phyloP scores from a whole-genome alignment of 2,113 vertebrate species.

The Heliornis fulica region DNA sequence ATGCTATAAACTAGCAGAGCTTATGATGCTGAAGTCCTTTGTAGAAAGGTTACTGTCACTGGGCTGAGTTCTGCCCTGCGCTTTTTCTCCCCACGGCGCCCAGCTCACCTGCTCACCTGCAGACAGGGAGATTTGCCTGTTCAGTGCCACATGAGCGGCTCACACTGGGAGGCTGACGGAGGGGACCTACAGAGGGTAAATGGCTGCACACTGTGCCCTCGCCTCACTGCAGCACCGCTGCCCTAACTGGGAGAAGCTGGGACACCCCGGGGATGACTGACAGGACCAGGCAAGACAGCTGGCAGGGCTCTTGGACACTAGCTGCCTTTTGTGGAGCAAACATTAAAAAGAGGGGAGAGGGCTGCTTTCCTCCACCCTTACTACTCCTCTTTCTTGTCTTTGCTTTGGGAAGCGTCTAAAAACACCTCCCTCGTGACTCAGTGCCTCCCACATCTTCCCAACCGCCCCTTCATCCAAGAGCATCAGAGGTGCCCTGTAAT shows the following conservation, averaged over 20 bases:
- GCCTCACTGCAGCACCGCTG: neutral
- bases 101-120: neutral
- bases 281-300: accelerated
- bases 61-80: neutral
- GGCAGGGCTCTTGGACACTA: neutral
- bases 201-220: neutral
- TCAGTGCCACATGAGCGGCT: neutral
- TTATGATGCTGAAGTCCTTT: neutral
- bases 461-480: neutral
- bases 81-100: neutral
- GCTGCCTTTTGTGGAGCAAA: neutral
- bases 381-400: neutral
- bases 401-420: neutral
- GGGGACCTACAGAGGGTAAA: neutral
- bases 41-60: neutral
- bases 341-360: neutral
- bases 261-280: neutral
- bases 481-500: slow-evolving; percentile 19
- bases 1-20: neutral
- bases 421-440: neutral
- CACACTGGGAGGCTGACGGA: neutral
- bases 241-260: neutral
- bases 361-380: neutral
- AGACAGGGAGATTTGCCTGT: neutral
- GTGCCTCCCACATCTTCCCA: slow-evolving; percentile 7